Base-by-base conservation (phyloP, 2,797 vertebrate species). In the Enteromius paludinosus region DNA sequence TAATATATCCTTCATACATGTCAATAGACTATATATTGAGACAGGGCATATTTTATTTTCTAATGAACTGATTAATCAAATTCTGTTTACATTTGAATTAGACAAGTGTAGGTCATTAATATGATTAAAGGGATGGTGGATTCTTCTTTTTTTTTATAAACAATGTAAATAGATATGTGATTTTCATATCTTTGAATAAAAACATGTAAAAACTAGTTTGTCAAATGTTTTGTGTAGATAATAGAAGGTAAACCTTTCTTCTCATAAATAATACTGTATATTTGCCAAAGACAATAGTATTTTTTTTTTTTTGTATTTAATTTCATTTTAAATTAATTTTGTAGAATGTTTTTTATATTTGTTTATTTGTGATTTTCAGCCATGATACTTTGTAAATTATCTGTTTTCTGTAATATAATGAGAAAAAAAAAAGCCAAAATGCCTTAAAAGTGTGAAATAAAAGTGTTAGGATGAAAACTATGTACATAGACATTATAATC, bases 381-480 rank as follows among this genome's bases (percentile, higher is more conserved):
- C 8, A 35, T 65, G 17, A 14, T 23, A 17, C 33, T 43, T 59
- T 41, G 4, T 59, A 9, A 45, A 25, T 49, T 23, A 35, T 47
- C 25, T 52, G 11, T 66, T 35, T 43, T 69, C 10, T 52, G 49
- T 17, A 30, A 43, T 30, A 52, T 17, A 10, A 49, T 49, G 15
- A 9, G n/a, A 73, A 69, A 65, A 69, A 69, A 35, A 69, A 64
- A 69, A 25, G n/a, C n/a, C 18, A 20, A 35, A 54, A 54, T 23
- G 71, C 71, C 71, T 73, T 73, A 73, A 72, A 2, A 8, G 18
- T 49, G 28, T 72, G 25, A 72, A 59, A 59, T 14, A 14, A 30
- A 52, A 49, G 17, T 30, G 45, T 49, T 25, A 10, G 30, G n/a
- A 59, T 74, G 52, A 23, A 38, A 74, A 56, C 30, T 25, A 25